Percentiles rank a stretch among this genome's conserved stretches.
Evolutionary conservation across 2,888 invertebrate genomes (phyloP).

Genomic region (Cybosia mesomella): DNA sequence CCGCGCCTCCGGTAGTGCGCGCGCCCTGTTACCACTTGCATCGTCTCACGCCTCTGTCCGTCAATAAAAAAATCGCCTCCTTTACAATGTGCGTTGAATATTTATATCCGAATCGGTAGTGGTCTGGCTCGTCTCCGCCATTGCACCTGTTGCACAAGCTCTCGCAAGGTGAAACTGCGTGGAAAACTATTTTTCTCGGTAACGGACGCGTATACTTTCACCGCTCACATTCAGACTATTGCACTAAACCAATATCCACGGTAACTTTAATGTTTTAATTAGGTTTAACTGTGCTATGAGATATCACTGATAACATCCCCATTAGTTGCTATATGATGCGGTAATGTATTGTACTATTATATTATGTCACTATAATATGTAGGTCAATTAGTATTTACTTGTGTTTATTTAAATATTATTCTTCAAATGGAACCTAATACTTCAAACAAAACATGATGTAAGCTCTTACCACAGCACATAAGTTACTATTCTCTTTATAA

Average conservation of each 20-base stretch:
- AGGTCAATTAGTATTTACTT: constrained; percentile 48
- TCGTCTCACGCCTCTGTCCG: constrained; percentile 61
- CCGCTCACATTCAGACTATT: constrained; percentile 80
- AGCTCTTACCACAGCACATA: neutral
- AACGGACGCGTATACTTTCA: constrained; percentile 84
- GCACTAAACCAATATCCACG: constrained; percentile 69
- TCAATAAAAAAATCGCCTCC: constrained; percentile 44
- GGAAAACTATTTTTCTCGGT: constrained; percentile 84
- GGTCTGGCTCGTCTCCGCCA: constrained; percentile 47
- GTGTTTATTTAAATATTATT: neutral
- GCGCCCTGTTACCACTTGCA: constrained; percentile 65
- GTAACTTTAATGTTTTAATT: constrained; percentile 60
- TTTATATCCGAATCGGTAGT: constrained; percentile 37
- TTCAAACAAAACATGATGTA: neutral
- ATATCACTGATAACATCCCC: constrained; percentile 56
- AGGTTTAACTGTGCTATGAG: constrained; percentile 60
- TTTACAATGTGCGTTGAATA: constrained; percentile 47
- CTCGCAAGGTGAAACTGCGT: constrained; percentile 82
- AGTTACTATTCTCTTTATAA: neutral
- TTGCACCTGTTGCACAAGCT: constrained; percentile 74
- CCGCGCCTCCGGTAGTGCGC: constrained; percentile 78
- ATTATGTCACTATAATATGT: constrained; percentile 45
- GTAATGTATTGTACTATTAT: constrained; percentile 52
- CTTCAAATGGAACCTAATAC: neutral
- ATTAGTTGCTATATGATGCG: constrained; percentile 47